Evolutionary conservation across 1,140 invertebrate species (phyloP), one percentile per base, ranked within the genome.

Genomic region (Varroa destructor): DNA sequence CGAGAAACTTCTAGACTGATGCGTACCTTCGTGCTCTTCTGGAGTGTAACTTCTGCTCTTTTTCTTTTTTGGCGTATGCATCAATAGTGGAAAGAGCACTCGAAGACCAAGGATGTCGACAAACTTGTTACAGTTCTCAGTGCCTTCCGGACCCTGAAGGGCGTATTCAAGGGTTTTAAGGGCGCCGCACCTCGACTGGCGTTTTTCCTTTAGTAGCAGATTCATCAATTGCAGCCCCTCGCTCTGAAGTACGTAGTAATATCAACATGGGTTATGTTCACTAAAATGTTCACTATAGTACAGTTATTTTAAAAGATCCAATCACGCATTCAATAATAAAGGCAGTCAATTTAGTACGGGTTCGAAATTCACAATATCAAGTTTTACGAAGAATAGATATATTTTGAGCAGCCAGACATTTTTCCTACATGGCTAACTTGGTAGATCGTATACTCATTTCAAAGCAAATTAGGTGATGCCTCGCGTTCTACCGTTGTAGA

Each of bases 111-210:
- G 84, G 76, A 99, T 98, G 78, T 99, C 97, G 0, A 99, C 90
- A 82, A 99, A 97, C 81, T 99, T 98, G 77, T 93, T 93, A 78
- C 94, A 97, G 78, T 97, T 96, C 75, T 97, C 91, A 77, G 85
- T 86, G 5, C 93, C 94, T 79, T 98, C 91, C 1, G 86, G 83
- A 3, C 93, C 93, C 56, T 88, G 89, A 84, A 97, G 89, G 14
- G 94, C 92, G 82, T 97, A 91, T 82, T 97, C 90, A 1, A 99
- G 81, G 8, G 98, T 93, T 82, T 98, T 98, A 0, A 99, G 81
- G 3, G 94, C 96, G 71, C 95, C 93, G 81, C 95, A 93, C 1
- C 94, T 83, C 0, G 93, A 97, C 81, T 93, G 86, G 81, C 97
- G 97, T 81, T 97, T 97, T 80, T 99, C 94, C 77, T 93, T 86